These are phyloP conservation scores for Camponotus pennsylvanicus DNA, from an alignment of 1,140 invertebrate genomes.

Conservation along the genomic window DNA sequence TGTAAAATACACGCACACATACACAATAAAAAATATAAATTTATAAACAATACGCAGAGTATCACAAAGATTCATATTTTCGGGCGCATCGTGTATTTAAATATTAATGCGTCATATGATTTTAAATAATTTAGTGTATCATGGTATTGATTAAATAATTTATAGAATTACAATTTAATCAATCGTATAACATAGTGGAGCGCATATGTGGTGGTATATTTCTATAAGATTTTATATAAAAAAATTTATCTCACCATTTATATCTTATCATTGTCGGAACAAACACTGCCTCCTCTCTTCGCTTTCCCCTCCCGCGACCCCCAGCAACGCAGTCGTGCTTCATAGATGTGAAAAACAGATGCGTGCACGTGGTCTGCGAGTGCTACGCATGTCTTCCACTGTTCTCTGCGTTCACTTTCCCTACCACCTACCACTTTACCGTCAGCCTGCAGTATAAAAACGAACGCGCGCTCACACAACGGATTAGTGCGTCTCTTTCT, in stretches of 20 bases:
- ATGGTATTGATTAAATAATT: not conserved
- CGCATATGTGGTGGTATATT: too few relatives aligned
- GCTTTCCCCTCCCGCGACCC: not conserved
- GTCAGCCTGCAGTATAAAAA: constrained; percentile 76
- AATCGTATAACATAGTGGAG: too few relatives aligned
- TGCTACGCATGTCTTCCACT: constrained; percentile 64
- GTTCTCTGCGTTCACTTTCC: constrained; percentile 57
- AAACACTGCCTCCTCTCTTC: not conserved
- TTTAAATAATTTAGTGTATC: too few relatives aligned
- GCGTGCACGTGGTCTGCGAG: constrained; percentile 71
- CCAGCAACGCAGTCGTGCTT: constrained; percentile 55
- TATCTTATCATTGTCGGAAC: not conserved
- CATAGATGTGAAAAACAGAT: constrained; percentile 66
- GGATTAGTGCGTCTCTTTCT: constrained; percentile 70
- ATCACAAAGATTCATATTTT: not conserved
- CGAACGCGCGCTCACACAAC: constrained; percentile 54
- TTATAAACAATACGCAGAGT: not conserved
- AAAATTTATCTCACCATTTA: not conserved
- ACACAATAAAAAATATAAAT: not conserved
- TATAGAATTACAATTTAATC: too few relatives aligned
- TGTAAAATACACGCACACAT: too few relatives aligned
- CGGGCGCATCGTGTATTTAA: too few relatives aligned
- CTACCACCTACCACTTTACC: constrained; percentile 50
- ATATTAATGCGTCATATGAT: too few relatives aligned
- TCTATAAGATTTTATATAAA: not conserved